phyloP scores from a whole-genome alignment of 1,140 invertebrate genomes.

The Mactra quadrangularis region DNA sequence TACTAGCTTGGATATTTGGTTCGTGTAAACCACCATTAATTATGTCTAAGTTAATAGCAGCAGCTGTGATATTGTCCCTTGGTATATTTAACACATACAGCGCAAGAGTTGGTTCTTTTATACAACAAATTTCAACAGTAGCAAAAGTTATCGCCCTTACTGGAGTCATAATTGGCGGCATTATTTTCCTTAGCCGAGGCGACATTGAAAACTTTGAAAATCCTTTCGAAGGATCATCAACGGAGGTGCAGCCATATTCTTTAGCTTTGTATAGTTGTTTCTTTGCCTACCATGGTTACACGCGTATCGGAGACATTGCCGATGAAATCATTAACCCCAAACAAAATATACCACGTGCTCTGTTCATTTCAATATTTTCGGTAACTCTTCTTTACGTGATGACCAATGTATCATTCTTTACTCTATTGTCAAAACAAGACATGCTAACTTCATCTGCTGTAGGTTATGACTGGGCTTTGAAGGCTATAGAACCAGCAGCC shows the following conservation, averaged over 20 bases:
- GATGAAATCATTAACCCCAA: constrained; percentile 44
- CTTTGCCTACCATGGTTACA: constrained; percentile 43
- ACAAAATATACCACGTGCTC: constrained; percentile 83
- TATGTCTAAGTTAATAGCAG: constrained; percentile 38
- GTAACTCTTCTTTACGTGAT: constrained; percentile 83
- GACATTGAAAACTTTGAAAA: constrained; percentile 9
- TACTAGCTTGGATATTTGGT: constrained; percentile 34
- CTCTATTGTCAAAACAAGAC: constrained; percentile 15
- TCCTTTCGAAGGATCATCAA: constrained; percentile 28
- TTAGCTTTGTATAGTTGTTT: constrained; percentile 49
- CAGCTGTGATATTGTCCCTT: constrained; percentile 9
- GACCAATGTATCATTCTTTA: constrained; percentile 80
- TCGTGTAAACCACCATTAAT: constrained; percentile 30
- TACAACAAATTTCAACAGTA: constrained; percentile 36
- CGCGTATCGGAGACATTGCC: constrained; percentile 23
- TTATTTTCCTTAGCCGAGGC: constrained; percentile 22
- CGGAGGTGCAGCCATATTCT: constrained; percentile 1
- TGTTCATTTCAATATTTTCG: constrained; percentile 81
- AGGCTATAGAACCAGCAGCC: neutral
- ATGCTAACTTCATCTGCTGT: constrained; percentile 31
- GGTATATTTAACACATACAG: constrained; percentile 57
- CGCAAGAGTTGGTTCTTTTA: constrained; percentile 16
- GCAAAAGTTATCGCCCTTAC: constrained; percentile 24
- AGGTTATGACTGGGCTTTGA: constrained; percentile 28
- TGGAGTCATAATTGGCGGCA: constrained; percentile 26